Base-by-base conservation (phyloP, 2,113 vertebrate species). In the Corythornis madagascariensis region DNA sequence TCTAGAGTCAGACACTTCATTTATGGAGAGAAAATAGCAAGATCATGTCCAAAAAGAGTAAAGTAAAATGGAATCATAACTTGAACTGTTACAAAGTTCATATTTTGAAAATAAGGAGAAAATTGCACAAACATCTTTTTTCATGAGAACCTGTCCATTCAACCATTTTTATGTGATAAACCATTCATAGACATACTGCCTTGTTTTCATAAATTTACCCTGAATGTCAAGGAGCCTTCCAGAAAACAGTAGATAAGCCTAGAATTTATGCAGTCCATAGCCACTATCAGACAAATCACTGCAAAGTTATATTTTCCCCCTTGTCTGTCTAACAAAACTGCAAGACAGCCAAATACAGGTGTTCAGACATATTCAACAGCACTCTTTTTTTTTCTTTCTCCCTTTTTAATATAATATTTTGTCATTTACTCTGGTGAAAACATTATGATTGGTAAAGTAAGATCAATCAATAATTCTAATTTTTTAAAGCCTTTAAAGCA, bases 341-440 rank as follows among this genome's bases (percentile, higher is more conserved):
- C 86, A 95, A 91, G 94, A 83, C 75, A 97, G 94, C 73, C 87
- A 95, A 92, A 93, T 66, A 95, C 97, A 97, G 96, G 97, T 98
- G 97, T 96, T 96, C 94, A 82, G 96, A 96, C 83, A 93, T 61
- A 86, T 95, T 92, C 91, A 96, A 93, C 89, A 92, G 82, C 78
- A 43, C 35, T 74, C 90, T 74, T 91, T 96, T 92, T 83, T 87
- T 92, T 83, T 87, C 59, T 82, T 63, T 60, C 59, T 45, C 21
- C 71, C 38, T 76, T 89, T 83, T 80, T 87, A 75, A 81, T 84
- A 78, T 59, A 94, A 93, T 95, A 90, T 94, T 92, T 92, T 89
- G 70, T 91, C 35, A 61, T 97, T 96, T 92, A 95, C 79, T 77
- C 75, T 92, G 94, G 69, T 96, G 95, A 91, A 95, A 96, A 95